phyloP scores from a whole-genome alignment of 2,888 invertebrate genomes.

The Drosophila demipolita region DNA sequence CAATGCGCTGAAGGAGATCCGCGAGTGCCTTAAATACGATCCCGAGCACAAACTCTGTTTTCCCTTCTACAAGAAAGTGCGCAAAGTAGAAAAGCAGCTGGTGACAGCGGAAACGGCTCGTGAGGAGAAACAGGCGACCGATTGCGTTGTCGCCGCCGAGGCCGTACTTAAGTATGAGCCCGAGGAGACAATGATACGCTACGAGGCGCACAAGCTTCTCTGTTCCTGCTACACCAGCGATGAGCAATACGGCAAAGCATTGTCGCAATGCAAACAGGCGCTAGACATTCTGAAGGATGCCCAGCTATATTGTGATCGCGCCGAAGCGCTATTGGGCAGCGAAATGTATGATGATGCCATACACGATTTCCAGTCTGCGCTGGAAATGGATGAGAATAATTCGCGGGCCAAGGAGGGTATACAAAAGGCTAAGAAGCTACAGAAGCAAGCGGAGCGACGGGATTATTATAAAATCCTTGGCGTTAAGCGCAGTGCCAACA shows the following conservation, averaged over 20 bases:
- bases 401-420: conserved; percentile 95
- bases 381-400: conserved; percentile 92
- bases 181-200: conserved; percentile 89
- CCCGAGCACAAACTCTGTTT: conserved; percentile 99
- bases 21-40: conserved; percentile 98
- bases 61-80: conserved; percentile 97
- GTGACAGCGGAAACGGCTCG: conserved; percentile 88
- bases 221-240: conserved; percentile 92
- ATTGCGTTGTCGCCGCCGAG: conserved; percentile 90
- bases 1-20: conserved; percentile 95
- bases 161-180: conserved; percentile 90
- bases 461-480: conserved; percentile 96
- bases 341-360: conserved; percentile 98
- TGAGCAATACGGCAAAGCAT: conserved; percentile 90
- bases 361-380: conserved; percentile 93
- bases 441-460: conserved; percentile 95
- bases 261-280: conserved; percentile 92
- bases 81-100: conserved; percentile 94
- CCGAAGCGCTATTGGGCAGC: conserved; percentile 94
- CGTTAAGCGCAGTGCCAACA: conserved; percentile 95
- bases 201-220: conserved; percentile 90
- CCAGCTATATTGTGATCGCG: conserved; percentile 94
- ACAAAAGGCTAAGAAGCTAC: conserved; percentile 94
- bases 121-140: conserved; percentile 88
- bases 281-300: conserved; percentile 91